These are phyloP conservation scores for Coccyzus lansbergi DNA, from an alignment of 2,797 vertebrate species.

Conservation along the genomic window DNA sequence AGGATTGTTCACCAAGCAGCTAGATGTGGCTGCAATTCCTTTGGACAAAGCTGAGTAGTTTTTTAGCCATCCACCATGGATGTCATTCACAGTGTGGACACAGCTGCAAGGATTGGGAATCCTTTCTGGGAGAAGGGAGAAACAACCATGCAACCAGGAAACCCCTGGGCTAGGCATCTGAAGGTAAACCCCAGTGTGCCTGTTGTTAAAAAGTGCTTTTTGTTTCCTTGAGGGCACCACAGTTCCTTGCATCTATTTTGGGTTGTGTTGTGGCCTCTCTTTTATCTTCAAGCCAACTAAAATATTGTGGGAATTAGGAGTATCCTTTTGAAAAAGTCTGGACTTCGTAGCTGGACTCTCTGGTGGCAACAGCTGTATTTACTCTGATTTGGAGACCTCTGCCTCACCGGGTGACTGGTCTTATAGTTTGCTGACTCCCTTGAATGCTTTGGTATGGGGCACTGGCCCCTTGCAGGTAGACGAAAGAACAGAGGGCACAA, in stretches of 20 bases:
- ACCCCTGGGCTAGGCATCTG: not conserved
- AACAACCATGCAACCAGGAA: not conserved
- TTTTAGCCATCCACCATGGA: not conserved
- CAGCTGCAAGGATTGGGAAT: not conserved
- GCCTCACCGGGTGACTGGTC: rapidly evolving
- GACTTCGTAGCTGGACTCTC: rapidly evolving
- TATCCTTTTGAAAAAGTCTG: not conserved
- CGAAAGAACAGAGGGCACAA: not conserved
- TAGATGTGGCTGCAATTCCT: not conserved
- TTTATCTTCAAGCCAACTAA: not conserved
- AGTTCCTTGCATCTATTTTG: not conserved
- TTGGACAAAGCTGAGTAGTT: not conserved
- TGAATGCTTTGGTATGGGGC: rapidly evolving
- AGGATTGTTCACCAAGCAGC: not conserved
- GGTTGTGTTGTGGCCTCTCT: not conserved
- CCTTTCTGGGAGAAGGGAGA: not conserved
- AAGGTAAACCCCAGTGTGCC: not conserved
- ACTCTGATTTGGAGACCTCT: not conserved
- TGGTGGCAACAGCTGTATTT: not conserved
- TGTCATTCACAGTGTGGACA: not conserved
- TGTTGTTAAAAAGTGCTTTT: not conserved
- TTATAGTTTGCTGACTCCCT: not conserved
- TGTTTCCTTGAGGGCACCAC: rapidly evolving
- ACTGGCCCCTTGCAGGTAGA: rapidly evolving
- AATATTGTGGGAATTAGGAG: not conserved